Percentiles rank a stretch among this genome's conserved stretches.
phyloP scores from a whole-genome alignment of 2,888 invertebrate genomes.

The Vannuccia rotundouncinata region DNA sequence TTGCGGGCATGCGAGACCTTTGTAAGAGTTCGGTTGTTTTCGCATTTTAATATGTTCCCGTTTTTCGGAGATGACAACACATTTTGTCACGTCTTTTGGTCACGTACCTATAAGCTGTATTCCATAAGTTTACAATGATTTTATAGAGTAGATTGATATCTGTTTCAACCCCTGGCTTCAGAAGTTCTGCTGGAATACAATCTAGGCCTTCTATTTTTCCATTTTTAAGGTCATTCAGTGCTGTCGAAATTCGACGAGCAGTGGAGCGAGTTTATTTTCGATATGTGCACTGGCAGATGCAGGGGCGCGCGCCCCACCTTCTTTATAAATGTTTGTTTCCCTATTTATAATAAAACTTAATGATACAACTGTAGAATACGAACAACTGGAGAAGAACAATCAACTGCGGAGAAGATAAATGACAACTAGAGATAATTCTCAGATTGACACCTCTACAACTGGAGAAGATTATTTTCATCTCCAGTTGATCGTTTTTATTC shows the following conservation, averaged over 20 bases:
- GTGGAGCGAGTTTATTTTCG: background rate
- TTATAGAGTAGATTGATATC: background rate
- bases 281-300: too few relatives aligned
- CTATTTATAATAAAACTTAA: too few relatives aligned
- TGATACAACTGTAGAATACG: too few relatives aligned
- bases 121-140: background rate
- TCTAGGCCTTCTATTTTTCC: background rate
- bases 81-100: background rate
- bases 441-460: too few relatives aligned
- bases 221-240: background rate
- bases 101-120: background rate
- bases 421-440: too few relatives aligned
- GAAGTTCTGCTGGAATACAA: slow-evolving; percentile 4
- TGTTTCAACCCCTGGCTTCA: background rate
- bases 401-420: too few relatives aligned
- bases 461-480: too few relatives aligned
- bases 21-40: background rate
- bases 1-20: background rate
- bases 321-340: too few relatives aligned
- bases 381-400: too few relatives aligned
- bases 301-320: too few relatives aligned
- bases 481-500: too few relatives aligned
- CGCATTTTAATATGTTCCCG: background rate
- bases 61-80: slow-evolving; percentile 12
- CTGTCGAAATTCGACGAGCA: background rate